These are phyloP conservation scores for Heliconius hortense DNA, from an alignment of 2,888 invertebrate species.

Conservation along the genomic window DNA sequence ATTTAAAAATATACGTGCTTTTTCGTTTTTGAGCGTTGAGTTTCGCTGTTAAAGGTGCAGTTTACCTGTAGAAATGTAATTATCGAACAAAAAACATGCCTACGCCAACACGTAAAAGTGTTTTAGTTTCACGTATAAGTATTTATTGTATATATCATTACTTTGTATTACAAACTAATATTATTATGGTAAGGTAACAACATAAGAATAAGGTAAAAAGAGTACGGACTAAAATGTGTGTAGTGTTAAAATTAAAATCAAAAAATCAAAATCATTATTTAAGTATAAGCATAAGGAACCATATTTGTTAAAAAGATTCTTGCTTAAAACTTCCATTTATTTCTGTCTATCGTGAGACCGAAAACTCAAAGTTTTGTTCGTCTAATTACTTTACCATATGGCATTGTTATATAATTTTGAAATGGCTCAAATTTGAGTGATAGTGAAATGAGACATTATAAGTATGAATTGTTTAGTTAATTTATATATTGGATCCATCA, in stretches of 20 bases:
- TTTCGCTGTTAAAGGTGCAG: neutral
- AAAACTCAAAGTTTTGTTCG: slow-evolving; percentile 27
- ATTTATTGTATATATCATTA: too few relatives aligned
- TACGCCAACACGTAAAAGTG: too few relatives aligned
- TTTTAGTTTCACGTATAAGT: too few relatives aligned
- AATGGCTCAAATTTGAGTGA: too few relatives aligned
- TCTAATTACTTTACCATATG: slow-evolving; percentile 44
- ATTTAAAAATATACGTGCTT: neutral
- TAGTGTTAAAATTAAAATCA: neutral
- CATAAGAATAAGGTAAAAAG: too few relatives aligned
- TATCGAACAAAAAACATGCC: too few relatives aligned
- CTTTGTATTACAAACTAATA: too few relatives aligned
- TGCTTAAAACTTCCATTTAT: neutral
- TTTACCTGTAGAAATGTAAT: too few relatives aligned
- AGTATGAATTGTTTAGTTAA: too few relatives aligned
- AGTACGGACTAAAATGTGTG: neutral
- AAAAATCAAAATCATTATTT: neutral
- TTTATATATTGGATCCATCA: too few relatives aligned
- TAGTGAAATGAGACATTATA: too few relatives aligned
- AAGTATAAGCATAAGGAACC: slow-evolving; percentile 10
- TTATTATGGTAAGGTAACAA: too few relatives aligned
- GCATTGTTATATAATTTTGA: slow-evolving; percentile 12
- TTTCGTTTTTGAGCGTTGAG: neutral
- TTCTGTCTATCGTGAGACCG: slow-evolving; percentile 40
- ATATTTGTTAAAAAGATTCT: neutral